phyloP scores from a whole-genome alignment of 2,797 vertebrate genomes.

The Brotula barbata region DNA sequence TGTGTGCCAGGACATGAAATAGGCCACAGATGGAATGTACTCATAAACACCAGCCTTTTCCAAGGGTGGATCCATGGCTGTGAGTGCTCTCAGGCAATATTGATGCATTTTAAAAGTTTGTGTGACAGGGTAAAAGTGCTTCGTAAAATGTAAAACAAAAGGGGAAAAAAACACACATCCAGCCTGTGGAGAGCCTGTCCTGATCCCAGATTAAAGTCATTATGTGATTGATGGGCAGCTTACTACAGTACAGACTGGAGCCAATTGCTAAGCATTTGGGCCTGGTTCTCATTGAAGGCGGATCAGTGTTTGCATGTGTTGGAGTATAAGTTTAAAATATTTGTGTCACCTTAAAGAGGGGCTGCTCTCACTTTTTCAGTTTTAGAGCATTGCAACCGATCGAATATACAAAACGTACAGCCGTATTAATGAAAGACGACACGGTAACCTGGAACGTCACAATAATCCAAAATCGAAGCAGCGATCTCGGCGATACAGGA shows the following conservation, averaged over 20 bases:
- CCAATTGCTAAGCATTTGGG: slow-evolving; percentile 25
- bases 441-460: no score
- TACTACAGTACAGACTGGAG: slow-evolving; percentile 24
- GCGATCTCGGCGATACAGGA: no score
- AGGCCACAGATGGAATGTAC: slow-evolving; percentile 30
- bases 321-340: slow-evolving; percentile 21
- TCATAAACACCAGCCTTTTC: slow-evolving; percentile 39
- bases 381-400: no score
- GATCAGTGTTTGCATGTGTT: slow-evolving; percentile 22
- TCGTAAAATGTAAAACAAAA: slow-evolving; percentile 32
- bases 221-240: slow-evolving; percentile 46
- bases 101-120: slow-evolving; percentile 22
- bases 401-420: no score
- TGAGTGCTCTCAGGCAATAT: slow-evolving; percentile 33
- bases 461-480: no score
- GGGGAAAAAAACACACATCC: slow-evolving; percentile 28
- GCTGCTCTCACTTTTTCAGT: not conserved
- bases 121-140: slow-evolving; percentile 37
- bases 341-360: slow-evolving; percentile 9
- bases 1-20: slow-evolving; percentile 48
- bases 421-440: no score
- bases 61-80: slow-evolving; percentile 48
- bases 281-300: slow-evolving; percentile 35
- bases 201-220: slow-evolving; percentile 38
- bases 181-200: slow-evolving; percentile 10